Evolutionary conservation across 2,113 vertebrate species (phyloP).

Genomic region (Pluvialis apricaria): DNA sequence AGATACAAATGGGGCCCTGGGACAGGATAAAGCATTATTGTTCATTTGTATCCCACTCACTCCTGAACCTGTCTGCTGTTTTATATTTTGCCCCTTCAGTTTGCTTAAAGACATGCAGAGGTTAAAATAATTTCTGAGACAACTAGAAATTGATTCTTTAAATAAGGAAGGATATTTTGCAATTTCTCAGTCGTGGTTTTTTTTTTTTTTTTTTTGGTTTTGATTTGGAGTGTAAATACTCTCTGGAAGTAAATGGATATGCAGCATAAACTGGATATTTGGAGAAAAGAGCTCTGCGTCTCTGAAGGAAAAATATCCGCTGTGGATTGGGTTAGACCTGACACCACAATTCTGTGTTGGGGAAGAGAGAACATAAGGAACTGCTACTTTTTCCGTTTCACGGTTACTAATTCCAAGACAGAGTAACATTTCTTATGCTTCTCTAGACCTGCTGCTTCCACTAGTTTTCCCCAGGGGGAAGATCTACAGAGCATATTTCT

Average conservation of each 20-base stretch:
- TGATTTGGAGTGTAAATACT: background rate
- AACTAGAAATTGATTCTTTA: background rate
- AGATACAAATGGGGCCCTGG: background rate
- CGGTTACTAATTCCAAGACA: background rate
- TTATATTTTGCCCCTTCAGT: background rate
- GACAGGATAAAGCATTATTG: background rate
- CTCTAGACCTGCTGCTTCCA: background rate
- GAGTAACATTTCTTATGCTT: background rate
- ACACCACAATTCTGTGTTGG: background rate
- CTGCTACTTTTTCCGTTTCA: background rate
- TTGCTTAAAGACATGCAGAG: background rate
- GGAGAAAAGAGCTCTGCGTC: background rate
- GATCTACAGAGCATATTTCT: background rate
- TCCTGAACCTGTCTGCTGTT: background rate
- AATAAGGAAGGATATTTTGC: background rate
- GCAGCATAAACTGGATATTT: background rate
- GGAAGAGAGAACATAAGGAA: background rate
- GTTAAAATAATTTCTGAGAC: background rate
- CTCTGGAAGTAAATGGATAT: background rate
- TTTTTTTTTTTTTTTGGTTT: background rate
- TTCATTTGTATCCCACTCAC: background rate
- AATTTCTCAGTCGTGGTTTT: background rate
- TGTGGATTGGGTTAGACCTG: background rate
- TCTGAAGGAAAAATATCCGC: background rate
- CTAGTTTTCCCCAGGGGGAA: background rate